Percentiles rank a stretch among this genome's conserved stretches.
These are phyloP conservation scores for Elephantulus edwardii DNA, from an alignment of 2,113 vertebrate genomes.

Conservation along the genomic window DNA sequence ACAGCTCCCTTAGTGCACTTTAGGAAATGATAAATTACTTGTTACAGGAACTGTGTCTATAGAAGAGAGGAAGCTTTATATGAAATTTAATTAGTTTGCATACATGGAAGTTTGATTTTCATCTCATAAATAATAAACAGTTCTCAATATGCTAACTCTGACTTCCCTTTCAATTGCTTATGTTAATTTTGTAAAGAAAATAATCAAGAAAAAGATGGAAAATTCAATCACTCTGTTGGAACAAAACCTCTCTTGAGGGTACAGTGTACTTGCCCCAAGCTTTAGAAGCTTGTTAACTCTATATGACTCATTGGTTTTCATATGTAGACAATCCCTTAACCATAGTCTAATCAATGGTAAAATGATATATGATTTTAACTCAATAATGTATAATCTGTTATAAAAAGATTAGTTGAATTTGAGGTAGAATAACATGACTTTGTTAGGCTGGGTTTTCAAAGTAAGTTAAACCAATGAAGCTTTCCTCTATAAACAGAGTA, in stretches of 20 bases:
- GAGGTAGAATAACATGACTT: not conserved
- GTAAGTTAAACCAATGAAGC: no score
- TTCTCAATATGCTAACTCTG: conserved; percentile 79
- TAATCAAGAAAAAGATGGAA: conserved; percentile 72
- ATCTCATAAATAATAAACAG: conserved; percentile 85
- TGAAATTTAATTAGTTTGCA: conserved; percentile 79
- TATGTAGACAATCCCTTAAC: not conserved
- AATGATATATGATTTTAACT: not conserved
- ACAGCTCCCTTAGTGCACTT: no score
- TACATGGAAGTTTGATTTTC: conserved; percentile 81
- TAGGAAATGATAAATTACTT: conserved; percentile 64
- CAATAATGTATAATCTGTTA: not conserved
- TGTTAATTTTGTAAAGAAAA: conserved; percentile 77
- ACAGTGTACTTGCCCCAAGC: not conserved
- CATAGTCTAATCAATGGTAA: not conserved
- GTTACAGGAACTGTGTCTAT: conserved; percentile 54
- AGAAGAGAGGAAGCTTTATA: conserved; percentile 76
- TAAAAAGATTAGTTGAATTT: not conserved
- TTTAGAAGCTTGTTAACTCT: not conserved
- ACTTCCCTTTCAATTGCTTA: conserved; percentile 77
- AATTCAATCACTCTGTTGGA: conserved; percentile 48
- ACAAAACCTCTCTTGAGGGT: not conserved
- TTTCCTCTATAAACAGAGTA: no score
- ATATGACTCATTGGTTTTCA: not conserved
- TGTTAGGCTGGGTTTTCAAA: no score